Evolutionary conservation across 2,113 vertebrate genomes (phyloP), one percentile per base, ranked within the genome.

Genomic region (Dromas ardeola): DNA sequence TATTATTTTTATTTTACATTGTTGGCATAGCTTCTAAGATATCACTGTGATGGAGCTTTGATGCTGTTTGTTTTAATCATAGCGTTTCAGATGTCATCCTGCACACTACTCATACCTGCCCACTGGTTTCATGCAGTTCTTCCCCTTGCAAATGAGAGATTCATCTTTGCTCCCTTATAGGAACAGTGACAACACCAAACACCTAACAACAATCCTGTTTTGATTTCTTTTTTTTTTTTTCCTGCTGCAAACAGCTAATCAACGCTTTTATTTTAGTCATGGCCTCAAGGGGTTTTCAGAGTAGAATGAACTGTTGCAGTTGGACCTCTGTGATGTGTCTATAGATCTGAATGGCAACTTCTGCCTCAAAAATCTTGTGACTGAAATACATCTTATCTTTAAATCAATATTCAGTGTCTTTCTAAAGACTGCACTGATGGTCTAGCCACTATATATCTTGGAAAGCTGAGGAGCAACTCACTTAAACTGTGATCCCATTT

Each of bases 401-500:
- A 78, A 87, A 87, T 95, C 70, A 63, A 81, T 86, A 52, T 50
- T 89, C 49, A 49, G 0, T 69, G 49, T 63, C 65, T 91, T 84
- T 83, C 17, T 81, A 56, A 90, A 73, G 86, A 29, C 29, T 81
- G 36, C 8, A 15, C 58, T 62, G 71, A 55, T 70, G 23, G n/a
- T 66, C 49, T 50, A 42, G 19, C 26, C 8, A 7, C n/a, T 81
- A 13, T 66, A 5, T 62, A 42, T 34, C 55, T 83, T 58, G 55
- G n/a, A 47, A 90, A 70, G 45, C 15, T 90, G 58, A 43, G 67
- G 59, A 97, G 42, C 42, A 63, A 42, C 67, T 77, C 58, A 9
- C 42, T 95, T 72, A 87, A 78, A 53, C 38, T 78, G 47, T 73
- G 85, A 90, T 82, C 82, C 18, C 7, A 14, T 93, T 93, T 95